These are phyloP conservation scores for Tipula vernalis DNA, from an alignment of 2,888 invertebrate genomes.

Conservation along the genomic window DNA sequence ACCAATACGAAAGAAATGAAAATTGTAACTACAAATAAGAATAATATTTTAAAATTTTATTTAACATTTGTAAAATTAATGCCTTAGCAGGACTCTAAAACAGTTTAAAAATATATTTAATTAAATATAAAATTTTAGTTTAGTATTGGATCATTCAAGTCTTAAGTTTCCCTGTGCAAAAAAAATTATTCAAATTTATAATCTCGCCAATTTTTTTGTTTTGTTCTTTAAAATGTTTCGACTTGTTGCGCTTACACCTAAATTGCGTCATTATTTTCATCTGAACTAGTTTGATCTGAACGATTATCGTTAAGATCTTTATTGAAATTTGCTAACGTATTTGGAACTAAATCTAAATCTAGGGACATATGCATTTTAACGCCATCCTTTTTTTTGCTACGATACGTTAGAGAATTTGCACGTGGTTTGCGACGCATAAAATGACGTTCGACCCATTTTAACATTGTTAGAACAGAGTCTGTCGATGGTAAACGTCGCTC, in stretches of 20 bases:
- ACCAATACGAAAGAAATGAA: too few species aligned
- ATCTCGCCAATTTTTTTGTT: neutral
- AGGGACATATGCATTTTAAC: slow-evolving; percentile 70
- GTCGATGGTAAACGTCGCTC: slow-evolving; percentile 78
- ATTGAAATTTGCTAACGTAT: neutral
- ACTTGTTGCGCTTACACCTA: neutral
- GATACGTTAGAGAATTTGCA: slow-evolving; percentile 52
- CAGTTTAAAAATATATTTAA: neutral
- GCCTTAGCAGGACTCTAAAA: neutral
- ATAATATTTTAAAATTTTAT: neutral
- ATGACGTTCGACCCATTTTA: slow-evolving; percentile 83
- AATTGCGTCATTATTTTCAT: neutral
- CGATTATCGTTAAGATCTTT: neutral
- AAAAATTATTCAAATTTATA: neutral
- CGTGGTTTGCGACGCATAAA: slow-evolving; percentile 66
- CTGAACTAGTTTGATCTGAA: neutral
- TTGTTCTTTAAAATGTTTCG: too few species aligned
- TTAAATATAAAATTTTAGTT: neutral
- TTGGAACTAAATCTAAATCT: slow-evolving; percentile 28
- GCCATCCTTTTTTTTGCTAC: slow-evolving; percentile 50
- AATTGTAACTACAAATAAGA: neutral
- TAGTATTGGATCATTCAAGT: neutral
- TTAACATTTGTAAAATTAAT: neutral
- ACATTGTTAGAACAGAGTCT: slow-evolving; percentile 77
- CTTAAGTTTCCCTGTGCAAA: neutral